Evolutionary conservation across 2,888 invertebrate species (phyloP).

Genomic region (Lampropteryx suffumata): DNA sequence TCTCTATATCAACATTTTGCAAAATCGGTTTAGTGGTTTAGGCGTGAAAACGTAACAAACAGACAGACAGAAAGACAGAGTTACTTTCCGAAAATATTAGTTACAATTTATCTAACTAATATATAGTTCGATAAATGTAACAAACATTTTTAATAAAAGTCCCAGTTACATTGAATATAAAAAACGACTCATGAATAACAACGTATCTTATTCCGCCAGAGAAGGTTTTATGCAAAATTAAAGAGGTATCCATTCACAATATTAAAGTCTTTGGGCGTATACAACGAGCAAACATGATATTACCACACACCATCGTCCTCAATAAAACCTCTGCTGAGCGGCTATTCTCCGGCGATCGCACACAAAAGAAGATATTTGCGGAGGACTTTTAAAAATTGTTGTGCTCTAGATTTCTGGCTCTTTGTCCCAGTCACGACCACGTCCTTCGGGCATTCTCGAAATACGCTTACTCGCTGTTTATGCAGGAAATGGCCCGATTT

Average conservation of each 20-base stretch:
- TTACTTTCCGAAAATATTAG: too few species aligned
- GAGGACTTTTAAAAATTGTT: constrained; percentile 56
- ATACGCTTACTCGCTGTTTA: constrained; percentile 42
- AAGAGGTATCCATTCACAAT: neutral
- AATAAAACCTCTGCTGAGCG: constrained; percentile 25
- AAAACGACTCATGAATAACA: too few species aligned
- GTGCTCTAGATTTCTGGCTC: constrained; percentile 56
- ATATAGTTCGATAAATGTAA: too few species aligned
- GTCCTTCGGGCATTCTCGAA: constrained; percentile 50
- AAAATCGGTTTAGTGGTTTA: too few species aligned
- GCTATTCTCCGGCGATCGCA: constrained; percentile 23
- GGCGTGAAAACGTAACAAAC: too few species aligned
- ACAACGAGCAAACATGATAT: constrained; percentile 23
- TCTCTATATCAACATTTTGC: too few species aligned
- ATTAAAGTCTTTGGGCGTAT: neutral
- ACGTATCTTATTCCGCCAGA: too few species aligned
- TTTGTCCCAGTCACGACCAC: constrained; percentile 64
- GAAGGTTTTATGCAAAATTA: neutral
- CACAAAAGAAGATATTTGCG: constrained; percentile 47
- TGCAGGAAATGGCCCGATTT: constrained; percentile 30
- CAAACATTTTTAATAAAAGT: too few species aligned
- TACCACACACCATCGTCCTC: constrained; percentile 27
- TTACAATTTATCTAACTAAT: too few species aligned
- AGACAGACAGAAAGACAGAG: too few species aligned
- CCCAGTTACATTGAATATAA: too few species aligned